Conservation (phyloP, 2,888 invertebrate genomes). For the Cylindroiulus punctatus region DNA sequence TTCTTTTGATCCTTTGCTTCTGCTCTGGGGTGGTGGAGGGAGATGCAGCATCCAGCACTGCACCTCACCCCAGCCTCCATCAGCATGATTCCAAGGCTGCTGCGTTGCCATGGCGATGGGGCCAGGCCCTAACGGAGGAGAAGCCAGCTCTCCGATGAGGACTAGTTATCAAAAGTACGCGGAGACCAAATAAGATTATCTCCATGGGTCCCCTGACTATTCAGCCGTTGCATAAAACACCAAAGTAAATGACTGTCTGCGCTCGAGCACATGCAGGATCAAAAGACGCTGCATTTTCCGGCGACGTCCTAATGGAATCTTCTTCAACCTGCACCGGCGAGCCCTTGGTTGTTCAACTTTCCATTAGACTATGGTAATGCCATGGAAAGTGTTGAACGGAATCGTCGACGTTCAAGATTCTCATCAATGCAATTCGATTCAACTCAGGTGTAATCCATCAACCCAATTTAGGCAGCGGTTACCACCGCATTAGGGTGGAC, state of each 20-base stretch:
- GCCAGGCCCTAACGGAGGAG: not conserved
- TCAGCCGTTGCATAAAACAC: conserved; percentile 32
- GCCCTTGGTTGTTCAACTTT: no score
- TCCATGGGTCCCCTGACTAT: conserved; percentile 32
- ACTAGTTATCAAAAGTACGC: conserved; percentile 26
- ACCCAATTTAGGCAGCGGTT: no score
- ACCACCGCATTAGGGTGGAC: no score
- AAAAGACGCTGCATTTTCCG: not conserved
- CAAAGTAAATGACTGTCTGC: conserved; percentile 32
- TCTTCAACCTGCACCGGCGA: not conserved
- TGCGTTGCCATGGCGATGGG: not conserved
- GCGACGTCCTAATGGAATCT: not conserved
- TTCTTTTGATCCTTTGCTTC: not conserved
- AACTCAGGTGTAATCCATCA: no score
- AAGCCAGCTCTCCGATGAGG: not conserved
- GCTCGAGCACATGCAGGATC: not conserved
- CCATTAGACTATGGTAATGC: no score
- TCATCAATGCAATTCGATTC: no score
- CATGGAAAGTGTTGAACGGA: no score
- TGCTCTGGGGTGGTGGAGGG: not conserved
- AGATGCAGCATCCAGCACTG: not conserved
- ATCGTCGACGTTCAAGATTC: no score
- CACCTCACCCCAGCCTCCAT: not conserved
- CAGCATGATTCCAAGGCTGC: conserved; percentile 14
- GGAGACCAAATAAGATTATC: conserved; percentile 27